Percentiles rank a stretch among this genome's conserved stretches.
phyloP scores from a whole-genome alignment of 2,888 invertebrate species.

The Tuta absoluta region DNA sequence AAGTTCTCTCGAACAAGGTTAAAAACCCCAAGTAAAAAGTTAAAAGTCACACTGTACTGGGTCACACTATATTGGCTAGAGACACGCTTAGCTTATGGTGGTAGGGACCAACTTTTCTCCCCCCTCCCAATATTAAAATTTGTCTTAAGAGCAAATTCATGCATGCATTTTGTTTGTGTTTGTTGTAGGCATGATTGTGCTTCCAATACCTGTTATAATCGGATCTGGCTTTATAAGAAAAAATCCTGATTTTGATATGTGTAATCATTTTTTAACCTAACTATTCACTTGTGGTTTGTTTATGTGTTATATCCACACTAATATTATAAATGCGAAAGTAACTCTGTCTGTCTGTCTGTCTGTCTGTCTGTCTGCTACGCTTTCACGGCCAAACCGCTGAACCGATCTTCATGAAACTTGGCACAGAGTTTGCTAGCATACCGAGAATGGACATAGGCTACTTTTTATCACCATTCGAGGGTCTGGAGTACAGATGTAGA shows the following conservation, averaged over 20 bases:
- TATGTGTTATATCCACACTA: too few relatives aligned
- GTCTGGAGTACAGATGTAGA: too few relatives aligned
- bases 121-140: neutral
- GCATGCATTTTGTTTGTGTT: conserved; percentile 31
- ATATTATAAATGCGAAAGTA: too few relatives aligned
- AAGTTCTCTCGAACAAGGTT: neutral
- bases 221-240: conserved; percentile 65
- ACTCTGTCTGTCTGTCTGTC: too few relatives aligned
- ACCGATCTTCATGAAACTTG: too few relatives aligned
- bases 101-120: conserved; percentile 50
- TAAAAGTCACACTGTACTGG: too few relatives aligned
- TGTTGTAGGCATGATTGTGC: conserved; percentile 67
- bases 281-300: neutral
- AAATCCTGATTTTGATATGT: conserved; percentile 57
- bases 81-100: conserved; percentile 51
- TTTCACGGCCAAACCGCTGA: too few relatives aligned
- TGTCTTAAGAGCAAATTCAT: neutral
- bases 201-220: conserved; percentile 67
- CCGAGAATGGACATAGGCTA: too few relatives aligned
- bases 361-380: too few relatives aligned
- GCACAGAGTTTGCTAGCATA: too few relatives aligned
- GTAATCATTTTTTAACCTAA: conserved; percentile 54
- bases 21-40: too few relatives aligned
- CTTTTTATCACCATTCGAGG: too few relatives aligned
- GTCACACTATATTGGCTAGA: neutral